A percentile compares a stretch with the other conserved stretches of the same genome.
Evolutionary conservation across 2,888 invertebrate species (phyloP).

Genomic region (Parascotia fuliginaria): DNA sequence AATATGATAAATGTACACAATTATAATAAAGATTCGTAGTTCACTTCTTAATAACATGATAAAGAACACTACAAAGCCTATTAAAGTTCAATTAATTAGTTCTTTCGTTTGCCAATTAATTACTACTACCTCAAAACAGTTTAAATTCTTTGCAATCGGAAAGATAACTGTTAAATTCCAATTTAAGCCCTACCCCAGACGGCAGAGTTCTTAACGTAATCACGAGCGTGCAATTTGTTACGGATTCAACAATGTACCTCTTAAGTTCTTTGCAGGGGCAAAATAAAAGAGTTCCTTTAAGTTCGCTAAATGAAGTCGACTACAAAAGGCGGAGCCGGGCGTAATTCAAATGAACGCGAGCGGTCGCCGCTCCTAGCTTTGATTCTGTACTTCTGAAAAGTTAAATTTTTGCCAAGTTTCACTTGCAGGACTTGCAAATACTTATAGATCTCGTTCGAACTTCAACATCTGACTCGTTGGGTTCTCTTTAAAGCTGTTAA

Average conservation of each 20-base stretch:
- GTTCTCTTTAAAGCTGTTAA: conserved; percentile 43
- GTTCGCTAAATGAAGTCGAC: conserved; percentile 84
- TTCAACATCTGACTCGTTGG: conserved; percentile 48
- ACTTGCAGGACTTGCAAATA: conserved; percentile 71
- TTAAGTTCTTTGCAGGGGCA: conserved; percentile 73
- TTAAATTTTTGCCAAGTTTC: conserved; percentile 81
- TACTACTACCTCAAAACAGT: conserved; percentile 43
- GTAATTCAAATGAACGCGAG: conserved; percentile 81
- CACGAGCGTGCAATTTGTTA: conserved; percentile 82
- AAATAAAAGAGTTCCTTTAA: conserved; percentile 81
- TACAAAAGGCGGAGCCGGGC: conserved; percentile 80
- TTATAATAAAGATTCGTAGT: too few species aligned
- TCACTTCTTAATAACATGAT: neutral
- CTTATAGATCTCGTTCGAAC: conserved; percentile 62
- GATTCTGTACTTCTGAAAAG: conserved; percentile 76
- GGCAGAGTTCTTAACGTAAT: conserved; percentile 73
- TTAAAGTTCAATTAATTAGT: conserved; percentile 41
- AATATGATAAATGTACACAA: too few species aligned
- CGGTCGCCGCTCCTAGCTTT: conserved; percentile 70
- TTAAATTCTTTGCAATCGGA: conserved; percentile 56
- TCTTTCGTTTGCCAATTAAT: conserved; percentile 18
- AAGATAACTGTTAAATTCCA: conserved; percentile 68
- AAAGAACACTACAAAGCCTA: neutral
- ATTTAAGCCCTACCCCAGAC: conserved; percentile 63
- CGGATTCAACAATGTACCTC: conserved; percentile 84